Percentiles rank a stretch among this genome's conserved stretches.
Evolutionary conservation across 2,888 invertebrate genomes (phyloP).

Genomic region (Agriotes lineatus): DNA sequence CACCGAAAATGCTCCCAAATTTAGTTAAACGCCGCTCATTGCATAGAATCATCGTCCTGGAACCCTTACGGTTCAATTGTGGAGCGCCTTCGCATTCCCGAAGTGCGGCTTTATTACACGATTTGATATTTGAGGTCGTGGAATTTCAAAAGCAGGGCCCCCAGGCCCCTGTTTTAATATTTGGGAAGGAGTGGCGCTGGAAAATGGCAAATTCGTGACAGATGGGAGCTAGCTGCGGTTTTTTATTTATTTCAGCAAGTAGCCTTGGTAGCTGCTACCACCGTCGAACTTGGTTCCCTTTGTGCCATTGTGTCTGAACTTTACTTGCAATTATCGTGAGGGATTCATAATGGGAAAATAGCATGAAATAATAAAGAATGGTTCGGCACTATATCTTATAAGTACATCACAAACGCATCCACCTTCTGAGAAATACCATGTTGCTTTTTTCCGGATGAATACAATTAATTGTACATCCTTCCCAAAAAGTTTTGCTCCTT

Average conservation of each 20-base stretch:
- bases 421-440: too few relatives aligned
- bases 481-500: too few relatives aligned
- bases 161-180: conserved; percentile 19
- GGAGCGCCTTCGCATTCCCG: conserved; percentile 10
- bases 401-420: too few relatives aligned
- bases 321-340: too few relatives aligned
- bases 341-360: too few relatives aligned
- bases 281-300: neutral
- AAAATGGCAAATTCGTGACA: conserved; percentile 40
- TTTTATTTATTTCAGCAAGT: neutral
- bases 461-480: too few relatives aligned
- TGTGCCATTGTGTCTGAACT: neutral
- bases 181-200: conserved; percentile 23
- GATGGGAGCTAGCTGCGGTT: conserved; percentile 24
- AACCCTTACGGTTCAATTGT: conserved; percentile 30
- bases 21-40: conserved; percentile 39
- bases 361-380: too few relatives aligned
- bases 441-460: too few relatives aligned
- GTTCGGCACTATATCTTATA: too few relatives aligned
- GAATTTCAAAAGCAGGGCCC: conserved; percentile 29
- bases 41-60: conserved; percentile 11
- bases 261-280: conserved; percentile 16
- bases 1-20: conserved; percentile 44
- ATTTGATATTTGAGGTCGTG: conserved; percentile 31
- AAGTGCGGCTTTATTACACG: conserved; percentile 28